Base-by-base conservation (phyloP, 2,113 vertebrate species). In the Centropristis striata region DNA sequence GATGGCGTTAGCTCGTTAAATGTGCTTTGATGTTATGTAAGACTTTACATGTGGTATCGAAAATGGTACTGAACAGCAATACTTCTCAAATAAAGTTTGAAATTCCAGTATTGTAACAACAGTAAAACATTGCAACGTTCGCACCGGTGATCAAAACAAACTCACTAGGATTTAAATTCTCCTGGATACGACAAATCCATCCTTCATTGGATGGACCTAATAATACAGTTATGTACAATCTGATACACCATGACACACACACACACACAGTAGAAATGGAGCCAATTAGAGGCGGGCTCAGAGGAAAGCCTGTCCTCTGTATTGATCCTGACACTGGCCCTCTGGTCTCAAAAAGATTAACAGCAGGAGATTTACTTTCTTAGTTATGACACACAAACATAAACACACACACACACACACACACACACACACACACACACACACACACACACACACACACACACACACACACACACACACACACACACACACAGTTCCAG, bases 241-340 rank as follows among this genome's bases (percentile, higher is more conserved):
- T 53, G 16, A 78, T 47, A 71, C 60, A 84, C 76, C 2, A 8
- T 74, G 49, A 20, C 28, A 59, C 47, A 46, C 23, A 61, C 44
- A 49, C 42, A 69, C 57, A 71, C 28, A 70, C 36, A 58, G 20
- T 47, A 51, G 81, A 80, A 87, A 92, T 89, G 70, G 76, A 86
- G 90, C 88, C 85, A 92, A 92, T 93, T 92, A 92, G 87, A 90
- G 83, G 65, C 15, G 41, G 78, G 80, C 87, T 86, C 83, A 71
- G 81, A 92, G 89, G 83, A 84, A 88, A 86, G 57, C 77, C 87
- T 86, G 83, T 91, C 85, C 78, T 81, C 80, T 1, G 84, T 93
- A 94, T 94, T 88, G 93, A 94, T 94, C 88, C 92, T 88, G 87
- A 86, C 78, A 86, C 67, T 87, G 84, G 75, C 85, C 87, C 86